Evolutionary conservation across 2,113 vertebrate species (phyloP).

Genomic region (Nesoenas mayeri): DNA sequence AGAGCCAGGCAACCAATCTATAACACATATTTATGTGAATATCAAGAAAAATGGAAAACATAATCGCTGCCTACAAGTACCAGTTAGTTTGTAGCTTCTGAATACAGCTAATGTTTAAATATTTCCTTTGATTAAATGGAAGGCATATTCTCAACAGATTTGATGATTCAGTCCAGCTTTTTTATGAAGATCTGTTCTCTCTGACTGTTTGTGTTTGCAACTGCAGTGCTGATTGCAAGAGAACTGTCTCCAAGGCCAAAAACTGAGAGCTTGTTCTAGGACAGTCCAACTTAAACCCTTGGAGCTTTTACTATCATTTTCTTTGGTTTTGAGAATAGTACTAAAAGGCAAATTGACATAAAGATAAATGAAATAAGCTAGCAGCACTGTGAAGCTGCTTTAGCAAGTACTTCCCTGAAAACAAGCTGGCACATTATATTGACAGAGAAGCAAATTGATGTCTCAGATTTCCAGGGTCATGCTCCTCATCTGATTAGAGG

Average conservation of each 20-base stretch:
- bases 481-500: not conserved
- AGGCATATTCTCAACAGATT: constrained; percentile 48
- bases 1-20: not conserved
- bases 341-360: not conserved
- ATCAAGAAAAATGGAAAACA: constrained; percentile 44
- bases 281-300: not conserved
- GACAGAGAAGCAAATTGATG: not conserved
- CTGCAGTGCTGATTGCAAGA: not conserved
- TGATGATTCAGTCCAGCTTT: constrained; percentile 53
- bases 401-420: not conserved
- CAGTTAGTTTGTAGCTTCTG: constrained; percentile 54
- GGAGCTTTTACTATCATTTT: not conserved
- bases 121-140: constrained; percentile 58
- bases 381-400: not conserved
- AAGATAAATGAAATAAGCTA: not conserved
- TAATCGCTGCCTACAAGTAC: constrained; percentile 14
- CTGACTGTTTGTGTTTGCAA: constrained; percentile 24
- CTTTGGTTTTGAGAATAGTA: not conserved
- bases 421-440: not conserved
- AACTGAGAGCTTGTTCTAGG: not conserved
- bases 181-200: constrained; percentile 9
- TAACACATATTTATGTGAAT: not conserved
- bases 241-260: not conserved
- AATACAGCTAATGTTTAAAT: constrained; percentile 40
- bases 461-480: not conserved